Base-by-base conservation (phyloP, 2,888 invertebrate species). In the Falcaria lacertinaria region DNA sequence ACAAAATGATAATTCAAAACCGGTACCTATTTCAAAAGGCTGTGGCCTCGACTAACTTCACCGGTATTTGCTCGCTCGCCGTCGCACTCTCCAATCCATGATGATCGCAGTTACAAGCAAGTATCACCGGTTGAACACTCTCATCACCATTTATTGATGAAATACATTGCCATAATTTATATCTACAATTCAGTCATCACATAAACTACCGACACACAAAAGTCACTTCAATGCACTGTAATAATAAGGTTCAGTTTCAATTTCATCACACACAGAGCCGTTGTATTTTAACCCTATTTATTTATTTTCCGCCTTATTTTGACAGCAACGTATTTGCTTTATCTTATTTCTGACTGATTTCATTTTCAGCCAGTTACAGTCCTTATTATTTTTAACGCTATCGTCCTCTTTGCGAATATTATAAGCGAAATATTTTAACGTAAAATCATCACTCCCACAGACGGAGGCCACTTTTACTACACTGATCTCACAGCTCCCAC, bases 1-100 rank as follows among this genome's bases (percentile, higher is more conserved):
- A 86, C 79, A 83, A 85, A 85, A 87, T 83, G 78, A 87, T 84
- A 84, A 84, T 76, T 74, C 74, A 84, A 87, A 89, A 89, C 88
- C 86, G 86, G 88, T 89, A 88, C 88, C 85, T 87, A 78, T 80
- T 84, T 83, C 65, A 85, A 86, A 87, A 83, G 79, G 64, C 74
- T 76, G 70, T 74, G 80, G 77, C 81, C 81, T 84, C 80, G 80
- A 73, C 74, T 67, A 71, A 74, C 80, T 85, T 84, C 83, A 83
- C 72, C 79, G 77, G 70, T 62, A 64, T 58, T 70, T 66, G 66
- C 67, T 64, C 58, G 67, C 65, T 69, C 67, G 71, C 68, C 79
- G 80, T 65, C 75, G 65, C 57, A 79, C 76, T 72, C 74, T 77
- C 74, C 80, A 80, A 57, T 80, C 81, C 86, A 88, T 86, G 74